Evolutionary conservation across 2,888 invertebrate species (phyloP), one percentile per base, ranked within the genome.

Genomic region (Ennomos quercinarius): DNA sequence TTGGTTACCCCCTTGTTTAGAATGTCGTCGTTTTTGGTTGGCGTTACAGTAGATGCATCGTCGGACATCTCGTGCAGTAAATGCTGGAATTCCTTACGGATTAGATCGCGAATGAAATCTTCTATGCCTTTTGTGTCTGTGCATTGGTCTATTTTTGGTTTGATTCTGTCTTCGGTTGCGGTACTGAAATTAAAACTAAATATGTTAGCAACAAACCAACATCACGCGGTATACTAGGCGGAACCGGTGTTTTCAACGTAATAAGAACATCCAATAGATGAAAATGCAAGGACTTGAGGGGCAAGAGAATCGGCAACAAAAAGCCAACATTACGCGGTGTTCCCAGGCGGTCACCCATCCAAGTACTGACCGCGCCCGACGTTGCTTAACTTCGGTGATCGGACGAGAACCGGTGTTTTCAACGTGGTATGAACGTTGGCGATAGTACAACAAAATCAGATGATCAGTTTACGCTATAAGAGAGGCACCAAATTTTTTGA

Each of bases 301-400:
- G 27, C 27, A 27, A 27, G 27, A 2, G 17, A 2, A 17, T 3
- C 17, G 17, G 27, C 27, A 74, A 71, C 74, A 76, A 77, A 61
- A 57, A 72, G 69, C 73, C 72, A 77, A 77, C 75, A 66, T 66
- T 76, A 77, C 77, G 75, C 61, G 73, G 81, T 82, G 82, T 81
- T 83, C 82, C 80, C 83, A 87, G 83, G 87, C 86, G 87, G 88
- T 89, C 89, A 89, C 89, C 88, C 89, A 89, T 89, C 88, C 87
- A 90, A 89, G 89, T 89, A 90, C 89, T 89, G 86, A 89, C 84
- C 84, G 77, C 88, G 88, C 88, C 89, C 88, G 85, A 89, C 82
- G 89, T 86, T 88, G 87, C 87, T 89, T 90, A 86, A 89, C 87
- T 89, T 89, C 89, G 87, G 89, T 90, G 89, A 89, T 90, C 89